These are phyloP conservation scores for Astreopora myriophthalma DNA, from an alignment of 64 coral and sea anemone species.

Conservation along the genomic window DNA sequence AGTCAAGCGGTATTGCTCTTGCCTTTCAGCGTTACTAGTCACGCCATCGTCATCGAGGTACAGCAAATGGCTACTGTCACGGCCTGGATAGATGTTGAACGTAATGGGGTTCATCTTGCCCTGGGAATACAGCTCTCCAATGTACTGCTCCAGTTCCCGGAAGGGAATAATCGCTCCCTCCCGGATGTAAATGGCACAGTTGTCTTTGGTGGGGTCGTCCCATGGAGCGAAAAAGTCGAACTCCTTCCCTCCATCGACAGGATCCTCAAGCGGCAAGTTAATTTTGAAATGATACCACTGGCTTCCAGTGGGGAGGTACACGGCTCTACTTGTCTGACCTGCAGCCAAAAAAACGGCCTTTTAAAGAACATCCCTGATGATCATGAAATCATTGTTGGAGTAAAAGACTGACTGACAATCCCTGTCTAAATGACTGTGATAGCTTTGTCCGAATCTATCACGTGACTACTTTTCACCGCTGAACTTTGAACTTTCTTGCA, in stretches of 20 bases:
- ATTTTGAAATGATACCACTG: slow-evolving; percentile 72
- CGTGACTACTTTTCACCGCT: too few relatives aligned
- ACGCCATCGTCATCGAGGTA: slow-evolving; percentile 74
- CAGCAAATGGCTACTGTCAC: slow-evolving; percentile 37
- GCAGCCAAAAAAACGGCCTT: too few relatives aligned
- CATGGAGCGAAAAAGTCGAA: slow-evolving; percentile 81
- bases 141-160: slow-evolving; percentile 82
- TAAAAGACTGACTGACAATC: too few relatives aligned
- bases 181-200: slow-evolving; percentile 77
- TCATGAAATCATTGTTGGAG: too few relatives aligned
- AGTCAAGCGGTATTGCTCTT: slow-evolving; percentile 32
- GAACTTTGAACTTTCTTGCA: too few relatives aligned
- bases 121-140: slow-evolving; percentile 71
- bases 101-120: slow-evolving; percentile 73
- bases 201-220: slow-evolving; percentile 50
- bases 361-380: too few relatives aligned
- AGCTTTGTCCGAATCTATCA: too few relatives aligned
- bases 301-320: slow-evolving; percentile 67
- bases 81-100: slow-evolving; percentile 75
- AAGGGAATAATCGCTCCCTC: slow-evolving; percentile 75
- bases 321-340: slow-evolving; percentile 68
- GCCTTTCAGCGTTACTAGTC: slow-evolving; percentile 40
- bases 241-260: slow-evolving; percentile 65
- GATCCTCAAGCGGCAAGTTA: slow-evolving; percentile 16
- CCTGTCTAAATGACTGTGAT: too few relatives aligned